phyloP scores from a whole-genome alignment of 2,113 vertebrate species.

The Sceloporus undulatus region DNA sequence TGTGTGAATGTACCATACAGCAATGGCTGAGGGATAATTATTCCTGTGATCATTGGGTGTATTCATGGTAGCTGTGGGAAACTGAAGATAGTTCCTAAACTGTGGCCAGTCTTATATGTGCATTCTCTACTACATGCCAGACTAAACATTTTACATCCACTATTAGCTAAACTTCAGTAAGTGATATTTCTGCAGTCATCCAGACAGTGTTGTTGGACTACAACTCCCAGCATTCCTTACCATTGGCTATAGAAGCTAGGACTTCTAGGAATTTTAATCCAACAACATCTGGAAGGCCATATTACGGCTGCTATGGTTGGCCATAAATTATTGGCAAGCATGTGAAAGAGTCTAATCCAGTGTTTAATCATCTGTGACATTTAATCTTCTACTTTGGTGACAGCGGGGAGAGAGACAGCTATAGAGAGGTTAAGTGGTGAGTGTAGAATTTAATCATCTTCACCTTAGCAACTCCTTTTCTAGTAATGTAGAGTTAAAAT shows the following conservation, averaged over 20 bases:
- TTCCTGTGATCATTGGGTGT: conserved; percentile 2
- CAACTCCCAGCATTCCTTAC: too few species aligned
- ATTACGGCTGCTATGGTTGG: not conserved
- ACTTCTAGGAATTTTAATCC: too few species aligned
- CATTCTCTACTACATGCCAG: not conserved
- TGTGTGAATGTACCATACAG: conserved; percentile 46
- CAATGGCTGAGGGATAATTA: conserved; percentile 10
- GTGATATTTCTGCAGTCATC: not conserved
- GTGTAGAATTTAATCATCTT: conserved; percentile 46
- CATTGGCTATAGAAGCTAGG: too few species aligned
- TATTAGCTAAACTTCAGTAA: not conserved
- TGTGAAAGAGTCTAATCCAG: conserved; percentile 19
- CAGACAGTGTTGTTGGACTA: too few species aligned
- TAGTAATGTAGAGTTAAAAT: conserved; percentile 50
- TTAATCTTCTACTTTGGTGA: conserved; percentile 51
- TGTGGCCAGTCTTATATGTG: not conserved
- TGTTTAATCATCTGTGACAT: conserved; percentile 33
- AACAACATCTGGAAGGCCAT: too few species aligned
- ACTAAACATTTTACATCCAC: not conserved
- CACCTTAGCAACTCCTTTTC: conserved; percentile 51
- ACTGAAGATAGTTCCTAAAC: not conserved
- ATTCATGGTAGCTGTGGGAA: not conserved
- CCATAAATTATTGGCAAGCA: not conserved
- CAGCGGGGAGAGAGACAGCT: conserved; percentile 12
- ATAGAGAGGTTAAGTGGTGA: conserved; percentile 57